Conservation (phyloP, 2,113 vertebrate species). For the Archilochus colubris region DNA sequence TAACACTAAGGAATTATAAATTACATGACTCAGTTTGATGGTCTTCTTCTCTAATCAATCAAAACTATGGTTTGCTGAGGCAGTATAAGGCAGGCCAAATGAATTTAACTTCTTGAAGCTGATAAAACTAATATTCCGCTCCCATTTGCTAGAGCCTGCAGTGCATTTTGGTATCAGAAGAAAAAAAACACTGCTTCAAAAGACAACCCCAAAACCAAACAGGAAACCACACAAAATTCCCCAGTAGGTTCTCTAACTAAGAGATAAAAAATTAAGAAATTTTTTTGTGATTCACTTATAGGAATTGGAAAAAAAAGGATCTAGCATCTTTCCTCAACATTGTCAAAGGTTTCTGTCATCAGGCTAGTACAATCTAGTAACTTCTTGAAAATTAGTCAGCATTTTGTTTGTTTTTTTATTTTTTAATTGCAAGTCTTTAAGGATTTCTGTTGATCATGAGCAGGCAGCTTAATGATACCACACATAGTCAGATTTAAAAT, state of each 20-base stretch:
- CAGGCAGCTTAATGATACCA: neutral
- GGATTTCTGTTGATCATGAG: neutral
- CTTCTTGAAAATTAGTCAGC: neutral
- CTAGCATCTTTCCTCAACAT: neutral
- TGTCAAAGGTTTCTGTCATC: neutral
- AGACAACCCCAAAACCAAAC: neutral
- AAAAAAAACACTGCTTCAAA: neutral
- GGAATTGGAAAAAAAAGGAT: neutral
- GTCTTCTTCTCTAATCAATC: neutral
- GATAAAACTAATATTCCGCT: neutral
- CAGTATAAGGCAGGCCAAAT: neutral
- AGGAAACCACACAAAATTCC: rapidly evolving
- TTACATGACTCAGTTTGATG: neutral
- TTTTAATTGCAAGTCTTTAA: neutral
- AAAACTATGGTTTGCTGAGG: neutral
- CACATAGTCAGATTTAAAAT: neutral
- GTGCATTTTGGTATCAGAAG: neutral
- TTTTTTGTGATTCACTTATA: neutral
- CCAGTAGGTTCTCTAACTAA: neutral
- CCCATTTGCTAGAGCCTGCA: neutral
- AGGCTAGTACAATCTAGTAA: neutral
- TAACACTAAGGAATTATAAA: neutral
- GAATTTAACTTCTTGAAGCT: neutral
- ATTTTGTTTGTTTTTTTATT: neutral
- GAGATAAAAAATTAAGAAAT: neutral